These are phyloP conservation scores for Dasyurus viverrinus DNA, from an alignment of 2,113 vertebrate genomes.

Conservation along the genomic window DNA sequence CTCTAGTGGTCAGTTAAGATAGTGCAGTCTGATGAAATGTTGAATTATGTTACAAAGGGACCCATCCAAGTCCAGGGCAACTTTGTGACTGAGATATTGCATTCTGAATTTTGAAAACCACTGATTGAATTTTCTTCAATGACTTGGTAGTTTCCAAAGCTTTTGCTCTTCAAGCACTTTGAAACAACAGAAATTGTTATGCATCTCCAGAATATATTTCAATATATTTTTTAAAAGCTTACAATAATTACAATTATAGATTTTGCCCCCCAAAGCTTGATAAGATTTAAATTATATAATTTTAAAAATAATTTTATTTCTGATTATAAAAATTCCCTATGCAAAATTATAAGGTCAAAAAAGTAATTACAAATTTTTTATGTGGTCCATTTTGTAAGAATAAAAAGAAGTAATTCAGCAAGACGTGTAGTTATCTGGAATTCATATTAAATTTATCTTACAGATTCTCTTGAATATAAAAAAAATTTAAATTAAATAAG, in stretches of 20 bases:
- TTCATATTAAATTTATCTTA: background rate
- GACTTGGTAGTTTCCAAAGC: background rate
- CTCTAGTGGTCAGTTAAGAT: background rate
- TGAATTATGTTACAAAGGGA: background rate
- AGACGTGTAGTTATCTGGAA: background rate
- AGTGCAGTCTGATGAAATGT: background rate
- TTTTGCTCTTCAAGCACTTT: background rate
- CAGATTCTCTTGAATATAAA: background rate
- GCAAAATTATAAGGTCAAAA: background rate
- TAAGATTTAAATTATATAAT: background rate
- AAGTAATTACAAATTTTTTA: background rate
- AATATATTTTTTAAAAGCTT: background rate
- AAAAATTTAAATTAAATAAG: background rate
- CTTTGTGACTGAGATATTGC: background rate
- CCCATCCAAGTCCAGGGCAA: background rate
- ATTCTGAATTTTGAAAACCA: background rate
- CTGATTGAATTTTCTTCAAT: background rate
- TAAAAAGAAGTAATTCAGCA: background rate
- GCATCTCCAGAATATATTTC: background rate
- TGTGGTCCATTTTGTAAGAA: background rate
- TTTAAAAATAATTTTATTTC: background rate
- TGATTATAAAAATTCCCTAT: background rate
- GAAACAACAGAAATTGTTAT: background rate
- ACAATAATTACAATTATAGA: background rate
- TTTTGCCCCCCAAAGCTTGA: background rate